These are phyloP conservation scores for Marisa cornuarietis DNA, from an alignment of 1,140 invertebrate genomes.

Conservation along the genomic window DNA sequence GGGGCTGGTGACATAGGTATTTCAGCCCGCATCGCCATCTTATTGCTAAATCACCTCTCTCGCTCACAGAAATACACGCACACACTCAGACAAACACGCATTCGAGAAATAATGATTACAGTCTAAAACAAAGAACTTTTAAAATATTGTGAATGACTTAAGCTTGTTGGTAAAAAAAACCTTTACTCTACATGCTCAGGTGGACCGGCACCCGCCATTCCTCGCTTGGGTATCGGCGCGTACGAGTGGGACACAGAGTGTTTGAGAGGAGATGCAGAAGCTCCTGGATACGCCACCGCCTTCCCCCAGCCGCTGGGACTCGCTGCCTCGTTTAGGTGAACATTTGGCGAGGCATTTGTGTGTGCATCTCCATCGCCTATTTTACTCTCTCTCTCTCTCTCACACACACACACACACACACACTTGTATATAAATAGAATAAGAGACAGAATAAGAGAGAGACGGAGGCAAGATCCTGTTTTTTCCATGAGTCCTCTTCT, in stretches of 20 bases:
- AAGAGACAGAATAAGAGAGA: neutral
- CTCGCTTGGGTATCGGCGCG: slow-evolving; percentile 46
- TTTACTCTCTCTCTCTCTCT: too few relatives aligned
- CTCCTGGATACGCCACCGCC: slow-evolving; percentile 49
- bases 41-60: too few relatives aligned
- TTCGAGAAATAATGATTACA: too few relatives aligned
- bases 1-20: slow-evolving; percentile 22
- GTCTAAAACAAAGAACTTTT: too few relatives aligned
- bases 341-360: neutral
- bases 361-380: neutral
- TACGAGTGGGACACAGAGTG: slow-evolving; percentile 59
- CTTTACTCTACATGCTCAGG: neutral
- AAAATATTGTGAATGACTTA: too few relatives aligned
- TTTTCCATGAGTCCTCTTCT: too few relatives aligned
- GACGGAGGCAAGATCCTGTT: too few relatives aligned
- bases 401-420: neutral
- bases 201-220: slow-evolving; percentile 45
- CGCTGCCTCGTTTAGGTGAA: slow-evolving; percentile 59
- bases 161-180: too few relatives aligned
- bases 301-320: slow-evolving; percentile 62
- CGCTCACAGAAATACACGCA: too few relatives aligned
- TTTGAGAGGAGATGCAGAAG: slow-evolving; percentile 48
- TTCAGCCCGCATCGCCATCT: too few relatives aligned
- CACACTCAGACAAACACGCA: too few relatives aligned
- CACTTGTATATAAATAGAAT: neutral